Conservation (phyloP, 2,113 vertebrate species). For the Meriones unguiculatus region DNA sequence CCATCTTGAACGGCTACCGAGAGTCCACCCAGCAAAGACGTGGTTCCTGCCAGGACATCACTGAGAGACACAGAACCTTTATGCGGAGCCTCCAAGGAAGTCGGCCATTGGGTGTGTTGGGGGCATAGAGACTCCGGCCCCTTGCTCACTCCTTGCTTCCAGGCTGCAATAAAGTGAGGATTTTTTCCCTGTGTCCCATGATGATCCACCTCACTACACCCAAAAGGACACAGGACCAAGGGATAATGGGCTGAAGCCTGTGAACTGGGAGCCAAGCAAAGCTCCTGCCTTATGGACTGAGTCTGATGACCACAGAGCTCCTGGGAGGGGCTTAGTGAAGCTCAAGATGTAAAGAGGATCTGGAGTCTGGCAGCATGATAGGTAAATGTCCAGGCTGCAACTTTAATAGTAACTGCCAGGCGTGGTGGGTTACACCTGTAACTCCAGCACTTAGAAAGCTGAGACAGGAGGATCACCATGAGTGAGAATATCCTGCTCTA, state of each 20-base stretch:
- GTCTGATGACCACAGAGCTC: not conserved
- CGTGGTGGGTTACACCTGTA: not conserved
- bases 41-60: not conserved
- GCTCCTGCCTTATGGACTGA: not conserved
- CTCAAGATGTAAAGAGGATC: not conserved
- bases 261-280: too few relatives aligned
- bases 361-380: not conserved
- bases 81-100: not conserved
- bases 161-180: not conserved
- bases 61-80: not conserved
- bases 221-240: not conserved
- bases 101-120: not conserved
- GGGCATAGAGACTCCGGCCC: too few relatives aligned
- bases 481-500: not conserved
- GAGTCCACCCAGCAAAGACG: too few relatives aligned
- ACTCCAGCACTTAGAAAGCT: not conserved
- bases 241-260: too few relatives aligned
- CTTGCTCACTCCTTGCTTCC: not conserved
- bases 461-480: not conserved
- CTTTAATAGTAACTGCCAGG: not conserved
- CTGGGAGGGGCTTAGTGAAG: too few relatives aligned
- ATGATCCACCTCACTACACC: not conserved
- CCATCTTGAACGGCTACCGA: not conserved
- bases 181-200: not conserved
- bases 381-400: not conserved